Base-by-base conservation (phyloP, 1,140 invertebrate genomes). In the Anthonomus grandis region DNA sequence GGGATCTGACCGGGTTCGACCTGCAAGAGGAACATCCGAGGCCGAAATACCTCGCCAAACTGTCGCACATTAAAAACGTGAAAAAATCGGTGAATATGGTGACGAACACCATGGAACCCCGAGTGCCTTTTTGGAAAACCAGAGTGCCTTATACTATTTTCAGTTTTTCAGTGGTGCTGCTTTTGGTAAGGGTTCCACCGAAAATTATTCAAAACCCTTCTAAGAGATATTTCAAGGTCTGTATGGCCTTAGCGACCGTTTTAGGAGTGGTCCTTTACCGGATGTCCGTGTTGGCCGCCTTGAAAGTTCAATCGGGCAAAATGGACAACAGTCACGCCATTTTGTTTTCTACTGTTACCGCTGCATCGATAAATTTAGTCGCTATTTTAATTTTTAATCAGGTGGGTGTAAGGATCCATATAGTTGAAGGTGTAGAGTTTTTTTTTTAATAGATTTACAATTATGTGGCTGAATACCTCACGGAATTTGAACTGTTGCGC, bases 241-340 rank as follows among this genome's bases (percentile, higher is more conserved):
- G 76, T 15, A 72, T 96, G 65, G 93, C 93, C 1, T 75, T 97
- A 44, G 90, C 86, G 8, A 85, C 91, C 0, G 91, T 97, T 9
- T 76, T 96, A 55, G 93, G 86, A 10, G 92, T 97, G 19, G 92
- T 97, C 62, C 75, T 96, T 0, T 97, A 97, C 74, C 81, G 95
- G 37, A 93, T 97, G 83, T 89, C 91, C 2, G 78, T 93, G 45
- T 75, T 93, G 62, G 87, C 90, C 3, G 82, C 85, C 1, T 72
- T 87, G 12, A 58, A 81, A 77, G 64, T 85, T 22, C 78, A 79
- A 66, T 77, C 76, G 17, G 78, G 79, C 60, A 74, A 82, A 5
- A 78, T 87, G 59, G 83, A 85, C 46, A 86, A 82, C 6, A 86
- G 82, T 62, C 84, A 85, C 68, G 86, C 88, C 1, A 85, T 89